Conservation (phyloP, 2,797 vertebrate genomes). For the Heterohyrax brucei region DNA sequence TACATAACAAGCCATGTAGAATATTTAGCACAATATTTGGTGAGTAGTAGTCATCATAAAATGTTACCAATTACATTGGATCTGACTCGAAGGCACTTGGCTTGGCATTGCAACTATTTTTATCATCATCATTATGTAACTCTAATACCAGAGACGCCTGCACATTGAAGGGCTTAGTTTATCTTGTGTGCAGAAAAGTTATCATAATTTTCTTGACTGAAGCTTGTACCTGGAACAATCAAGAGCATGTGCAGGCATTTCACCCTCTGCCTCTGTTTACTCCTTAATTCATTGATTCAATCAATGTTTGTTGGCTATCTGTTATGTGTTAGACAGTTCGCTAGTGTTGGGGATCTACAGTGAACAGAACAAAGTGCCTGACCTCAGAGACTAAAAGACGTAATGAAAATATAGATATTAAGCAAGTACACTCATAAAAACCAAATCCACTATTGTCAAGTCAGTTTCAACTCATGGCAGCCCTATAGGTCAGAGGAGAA, state of each 20-base stretch:
- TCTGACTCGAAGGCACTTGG: too few species aligned
- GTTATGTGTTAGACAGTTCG: slow-evolving; percentile 8
- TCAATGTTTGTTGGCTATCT: slow-evolving; percentile 4
- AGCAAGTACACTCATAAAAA: not conserved
- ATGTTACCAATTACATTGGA: not conserved
- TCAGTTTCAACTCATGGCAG: too few species aligned
- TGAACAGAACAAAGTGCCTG: slow-evolving; percentile 10
- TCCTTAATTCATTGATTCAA: slow-evolving; percentile 16
- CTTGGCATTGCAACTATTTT: not conserved
- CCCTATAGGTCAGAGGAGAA: too few species aligned
- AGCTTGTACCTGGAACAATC: not conserved
- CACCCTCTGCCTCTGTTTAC: not conserved
- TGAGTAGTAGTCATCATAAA: not conserved
- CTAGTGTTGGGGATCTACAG: not conserved
- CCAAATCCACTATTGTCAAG: not conserved
- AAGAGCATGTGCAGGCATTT: not conserved
- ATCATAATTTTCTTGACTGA: not conserved
- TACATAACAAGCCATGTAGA: not conserved
- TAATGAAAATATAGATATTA: slow-evolving; percentile 8
- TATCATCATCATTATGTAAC: not conserved
- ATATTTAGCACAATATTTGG: not conserved
- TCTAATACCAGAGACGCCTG: not conserved
- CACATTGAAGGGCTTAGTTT: not conserved
- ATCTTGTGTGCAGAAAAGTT: not conserved
- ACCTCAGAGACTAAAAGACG: not conserved